A percentile compares a stretch with the other conserved stretches of the same genome.
Evolutionary conservation across 2,888 invertebrate species (phyloP).

Genomic region (Protodeltote pygarga): DNA sequence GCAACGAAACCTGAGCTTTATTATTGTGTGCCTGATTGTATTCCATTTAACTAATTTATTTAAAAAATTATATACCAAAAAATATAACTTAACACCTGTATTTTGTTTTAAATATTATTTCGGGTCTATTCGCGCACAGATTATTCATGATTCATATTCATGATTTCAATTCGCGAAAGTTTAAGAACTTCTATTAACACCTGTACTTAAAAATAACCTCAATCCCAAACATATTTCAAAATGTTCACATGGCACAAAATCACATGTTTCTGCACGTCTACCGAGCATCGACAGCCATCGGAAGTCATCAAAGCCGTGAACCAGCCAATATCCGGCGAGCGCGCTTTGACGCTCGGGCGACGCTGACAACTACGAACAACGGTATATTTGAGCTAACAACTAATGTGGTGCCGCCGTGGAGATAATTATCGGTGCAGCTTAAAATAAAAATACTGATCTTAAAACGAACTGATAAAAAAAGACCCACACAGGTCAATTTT

Average conservation of each 20-base stretch:
- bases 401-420: conserved; percentile 2
- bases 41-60: too few species aligned
- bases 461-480: too few species aligned
- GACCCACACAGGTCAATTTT: too few species aligned
- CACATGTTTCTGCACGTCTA: conserved; percentile 18
- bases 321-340: conserved; percentile 67
- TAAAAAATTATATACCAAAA: too few species aligned
- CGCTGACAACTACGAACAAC: conserved; percentile 38
- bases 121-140: too few species aligned
- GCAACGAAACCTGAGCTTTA: too few species aligned
- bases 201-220: not conserved
- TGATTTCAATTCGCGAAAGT: too few species aligned
- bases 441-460: not conserved
- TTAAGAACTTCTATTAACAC: not conserved
- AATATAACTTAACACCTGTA: too few species aligned
- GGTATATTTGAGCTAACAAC: conserved; percentile 4
- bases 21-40: too few species aligned
- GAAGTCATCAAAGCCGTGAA: conserved; percentile 67
- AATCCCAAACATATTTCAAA: conserved; percentile 3
- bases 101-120: too few species aligned
- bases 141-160: too few species aligned
- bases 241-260: conserved; percentile 19
- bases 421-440: not conserved
- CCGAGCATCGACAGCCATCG: conserved; percentile 50
- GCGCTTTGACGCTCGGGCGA: conserved; percentile 51